A percentile compares a stretch with the other conserved stretches of the same genome.
These are phyloP conservation scores for Agrochola macilenta DNA, from an alignment of 2,888 invertebrate genomes.

Conservation along the genomic window DNA sequence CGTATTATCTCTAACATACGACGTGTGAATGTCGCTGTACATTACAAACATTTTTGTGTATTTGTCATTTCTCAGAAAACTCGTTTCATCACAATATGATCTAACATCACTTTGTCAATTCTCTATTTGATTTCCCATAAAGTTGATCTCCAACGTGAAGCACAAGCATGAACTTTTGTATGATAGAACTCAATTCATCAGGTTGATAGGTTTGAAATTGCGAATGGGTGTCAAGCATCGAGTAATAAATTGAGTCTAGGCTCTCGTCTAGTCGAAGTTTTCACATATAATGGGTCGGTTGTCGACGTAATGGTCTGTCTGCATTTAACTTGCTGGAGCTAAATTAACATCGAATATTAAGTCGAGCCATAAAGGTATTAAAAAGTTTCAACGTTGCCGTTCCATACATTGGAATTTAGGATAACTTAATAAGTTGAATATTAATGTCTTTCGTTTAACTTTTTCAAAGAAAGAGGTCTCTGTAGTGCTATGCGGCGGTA, in stretches of 20 bases:
- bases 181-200: slow-evolving; percentile 21
- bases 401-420: slow-evolving; percentile 21
- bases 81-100: slow-evolving; percentile 15
- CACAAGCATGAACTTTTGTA: not conserved
- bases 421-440: slow-evolving; percentile 27
- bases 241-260: slow-evolving; percentile 76
- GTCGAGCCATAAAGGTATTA: slow-evolving; percentile 61
- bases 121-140: slow-evolving; percentile 6
- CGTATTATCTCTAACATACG: slow-evolving; percentile 80
- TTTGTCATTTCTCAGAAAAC: slow-evolving; percentile 66
- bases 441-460: slow-evolving; percentile 27
- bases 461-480: slow-evolving; percentile 33
- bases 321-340: slow-evolving; percentile 74
- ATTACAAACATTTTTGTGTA: slow-evolving; percentile 71
- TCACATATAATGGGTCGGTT: slow-evolving; percentile 77
- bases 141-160: not conserved
- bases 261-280: slow-evolving; percentile 77
- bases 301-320: slow-evolving; percentile 74
- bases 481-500: slow-evolving; percentile 20
- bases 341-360: slow-evolving; percentile 78
- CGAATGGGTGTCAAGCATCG: slow-evolving; percentile 68
- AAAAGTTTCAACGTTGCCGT: slow-evolving; percentile 50
- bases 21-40: slow-evolving; percentile 75
- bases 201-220: slow-evolving; percentile 42
- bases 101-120: not conserved